Percentiles rank a stretch among this genome's conserved stretches.
These are phyloP conservation scores for Pelobates fuscus DNA, from an alignment of 2,113 vertebrate genomes.

Conservation along the genomic window DNA sequence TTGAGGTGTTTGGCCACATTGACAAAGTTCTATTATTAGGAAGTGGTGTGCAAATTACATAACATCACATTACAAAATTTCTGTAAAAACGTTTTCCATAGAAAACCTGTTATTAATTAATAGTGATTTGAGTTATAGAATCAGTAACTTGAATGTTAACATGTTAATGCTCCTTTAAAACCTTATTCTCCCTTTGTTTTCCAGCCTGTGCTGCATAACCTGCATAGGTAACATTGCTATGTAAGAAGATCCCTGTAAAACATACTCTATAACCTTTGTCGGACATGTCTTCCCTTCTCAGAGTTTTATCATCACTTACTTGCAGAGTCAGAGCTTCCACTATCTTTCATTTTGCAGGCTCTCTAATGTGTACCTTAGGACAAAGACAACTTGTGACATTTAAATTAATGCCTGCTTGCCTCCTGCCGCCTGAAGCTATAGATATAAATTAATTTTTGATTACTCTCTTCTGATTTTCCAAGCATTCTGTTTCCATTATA, in stretches of 20 bases:
- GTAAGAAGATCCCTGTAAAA: conserved; percentile 13
- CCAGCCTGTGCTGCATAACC: too few relatives aligned
- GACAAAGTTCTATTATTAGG: too few relatives aligned
- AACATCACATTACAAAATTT: too few relatives aligned
- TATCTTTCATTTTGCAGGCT: conserved; percentile 47
- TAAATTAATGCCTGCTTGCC: conserved; percentile 49
- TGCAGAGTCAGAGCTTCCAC: conserved; percentile 40
- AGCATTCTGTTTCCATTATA: conserved; percentile 44
- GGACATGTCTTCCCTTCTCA: conserved; percentile 19
- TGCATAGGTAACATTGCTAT: not conserved
- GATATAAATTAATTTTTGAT: conserved; percentile 51
- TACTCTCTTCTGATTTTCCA: conserved; percentile 47
- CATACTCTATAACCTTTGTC: conserved; percentile 28
- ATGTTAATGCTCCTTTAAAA: too few relatives aligned
- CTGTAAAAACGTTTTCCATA: too few relatives aligned
- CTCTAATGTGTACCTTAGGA: conserved; percentile 50
- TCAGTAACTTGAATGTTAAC: too few relatives aligned
- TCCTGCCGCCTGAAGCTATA: conserved; percentile 43
- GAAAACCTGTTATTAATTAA: too few relatives aligned
- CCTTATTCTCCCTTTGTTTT: too few relatives aligned
- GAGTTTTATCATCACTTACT: conserved; percentile 42
- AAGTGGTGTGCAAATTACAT: too few relatives aligned
- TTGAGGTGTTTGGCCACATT: too few relatives aligned
- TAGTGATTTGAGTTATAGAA: too few relatives aligned
- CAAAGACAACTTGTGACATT: conserved; percentile 51